These are phyloP conservation scores for Panthera uncia DNA, from an alignment of 2,113 vertebrate genomes.

Conservation along the genomic window DNA sequence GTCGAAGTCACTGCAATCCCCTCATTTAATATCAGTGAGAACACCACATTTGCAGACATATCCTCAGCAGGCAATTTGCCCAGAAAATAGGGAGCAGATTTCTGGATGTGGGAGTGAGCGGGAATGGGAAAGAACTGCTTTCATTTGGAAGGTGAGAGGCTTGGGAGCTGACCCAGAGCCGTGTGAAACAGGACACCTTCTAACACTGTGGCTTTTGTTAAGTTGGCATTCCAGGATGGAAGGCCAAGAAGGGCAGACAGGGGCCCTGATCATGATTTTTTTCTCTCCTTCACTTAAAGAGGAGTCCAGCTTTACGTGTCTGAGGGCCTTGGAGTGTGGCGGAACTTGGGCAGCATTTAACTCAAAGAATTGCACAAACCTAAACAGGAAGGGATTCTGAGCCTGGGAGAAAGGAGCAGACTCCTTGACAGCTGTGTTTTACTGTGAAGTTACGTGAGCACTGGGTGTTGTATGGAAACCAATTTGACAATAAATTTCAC, in stretches of 20 bases:
- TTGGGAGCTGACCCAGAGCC: neutral
- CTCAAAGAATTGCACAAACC: neutral
- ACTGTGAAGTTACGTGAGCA: neutral
- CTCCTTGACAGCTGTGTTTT: neutral
- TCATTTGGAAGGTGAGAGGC: slow-evolving; percentile 11
- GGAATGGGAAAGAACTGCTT: neutral
- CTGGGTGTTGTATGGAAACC: too few species aligned
- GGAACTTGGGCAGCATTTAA: neutral
- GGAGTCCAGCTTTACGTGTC: neutral
- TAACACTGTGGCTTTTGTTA: neutral
- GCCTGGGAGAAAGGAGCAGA: neutral
- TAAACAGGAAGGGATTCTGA: neutral
- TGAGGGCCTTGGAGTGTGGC: neutral
- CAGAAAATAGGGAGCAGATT: slow-evolving; percentile 51
- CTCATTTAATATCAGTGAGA: slow-evolving; percentile 33
- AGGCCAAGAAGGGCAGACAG: neutral
- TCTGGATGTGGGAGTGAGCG: neutral
- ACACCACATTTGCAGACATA: slow-evolving; percentile 35
- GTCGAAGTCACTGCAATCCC: neutral
- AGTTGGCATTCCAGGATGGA: neutral
- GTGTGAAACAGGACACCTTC: neutral
- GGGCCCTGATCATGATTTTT: neutral
- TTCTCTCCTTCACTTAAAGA: neutral
- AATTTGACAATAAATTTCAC: too few species aligned
- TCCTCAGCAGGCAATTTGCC: slow-evolving; percentile 46